A percentile compares a stretch with the other conserved stretches of the same genome.
Evolutionary conservation across 2,797 vertebrate species (phyloP).

Genomic region (Oreochromis grahami): DNA sequence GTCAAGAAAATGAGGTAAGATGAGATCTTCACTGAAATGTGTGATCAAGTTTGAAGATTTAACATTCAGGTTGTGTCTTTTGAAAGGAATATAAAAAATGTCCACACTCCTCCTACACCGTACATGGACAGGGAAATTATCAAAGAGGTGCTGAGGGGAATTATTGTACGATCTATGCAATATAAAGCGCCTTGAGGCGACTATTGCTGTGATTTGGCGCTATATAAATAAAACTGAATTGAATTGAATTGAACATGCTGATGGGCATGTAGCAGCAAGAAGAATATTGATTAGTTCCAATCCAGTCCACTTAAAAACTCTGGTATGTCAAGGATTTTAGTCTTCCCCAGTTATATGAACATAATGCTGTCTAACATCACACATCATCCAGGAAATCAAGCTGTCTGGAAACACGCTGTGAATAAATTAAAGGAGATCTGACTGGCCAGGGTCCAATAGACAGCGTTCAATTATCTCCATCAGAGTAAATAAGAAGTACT

Average conservation of each 20-base stretch:
- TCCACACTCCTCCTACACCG: background rate
- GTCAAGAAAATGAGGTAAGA: background rate
- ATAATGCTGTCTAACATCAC: background rate
- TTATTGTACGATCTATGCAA: background rate
- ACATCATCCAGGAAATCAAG: background rate
- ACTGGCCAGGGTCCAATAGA: background rate
- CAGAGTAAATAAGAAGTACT: background rate
- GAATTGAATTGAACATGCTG: background rate
- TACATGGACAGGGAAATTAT: fast-evolving
- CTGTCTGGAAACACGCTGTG: background rate
- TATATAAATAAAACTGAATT: background rate
- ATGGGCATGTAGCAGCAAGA: background rate
- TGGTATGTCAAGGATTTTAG: background rate
- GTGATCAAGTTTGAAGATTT: background rate
- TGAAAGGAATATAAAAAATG: background rate
- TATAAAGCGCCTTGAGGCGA: background rate
- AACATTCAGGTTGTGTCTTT: background rate
- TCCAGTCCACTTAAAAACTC: background rate
- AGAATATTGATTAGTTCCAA: background rate
- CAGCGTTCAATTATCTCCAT: background rate
- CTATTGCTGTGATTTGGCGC: background rate
- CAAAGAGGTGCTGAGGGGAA: fast-evolving
- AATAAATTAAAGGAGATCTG: background rate
- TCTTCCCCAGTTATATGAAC: background rate
- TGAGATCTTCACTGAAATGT: background rate